Percentiles rank a stretch among this genome's conserved stretches.
Conservation (phyloP, 2,113 vertebrate species). For the Anthoscopus minutus region DNA sequence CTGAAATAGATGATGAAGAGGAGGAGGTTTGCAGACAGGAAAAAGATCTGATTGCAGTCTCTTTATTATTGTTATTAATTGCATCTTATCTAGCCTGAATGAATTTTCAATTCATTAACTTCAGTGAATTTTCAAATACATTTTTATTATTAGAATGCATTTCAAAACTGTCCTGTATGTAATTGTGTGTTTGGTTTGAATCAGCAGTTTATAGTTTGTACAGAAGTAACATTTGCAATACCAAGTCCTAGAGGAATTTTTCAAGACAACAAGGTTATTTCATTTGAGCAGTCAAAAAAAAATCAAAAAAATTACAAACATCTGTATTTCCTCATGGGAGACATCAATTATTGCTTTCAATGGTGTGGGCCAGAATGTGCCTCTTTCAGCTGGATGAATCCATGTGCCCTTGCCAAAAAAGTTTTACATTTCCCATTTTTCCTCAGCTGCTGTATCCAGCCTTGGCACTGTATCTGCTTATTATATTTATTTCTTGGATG, state of each 20-base stretch:
- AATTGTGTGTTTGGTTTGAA: constrained; percentile 5
- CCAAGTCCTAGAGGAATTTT: constrained; percentile 27
- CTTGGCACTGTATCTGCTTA: constrained; percentile 31
- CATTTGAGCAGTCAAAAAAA: not conserved
- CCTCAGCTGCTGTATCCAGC: constrained; percentile 53
- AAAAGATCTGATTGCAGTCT: not conserved
- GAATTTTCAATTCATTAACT: not conserved
- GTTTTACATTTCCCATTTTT: constrained; percentile 64
- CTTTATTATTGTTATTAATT: not conserved
- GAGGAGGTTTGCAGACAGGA: not conserved
- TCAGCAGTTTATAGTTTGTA: constrained; percentile 47
- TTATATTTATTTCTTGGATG: constrained; percentile 47
- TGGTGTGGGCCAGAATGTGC: constrained; percentile 43
- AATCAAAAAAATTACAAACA: constrained; percentile 54
- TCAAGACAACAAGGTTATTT: constrained; percentile 48
- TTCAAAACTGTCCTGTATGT: not conserved
- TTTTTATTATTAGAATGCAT: constrained; percentile 14
- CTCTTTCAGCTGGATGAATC: constrained; percentile 56
- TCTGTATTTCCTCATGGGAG: constrained; percentile 54
- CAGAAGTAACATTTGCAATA: constrained; percentile 51
- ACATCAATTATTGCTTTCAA: constrained; percentile 37
- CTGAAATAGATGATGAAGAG: not conserved
- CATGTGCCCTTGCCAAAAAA: constrained; percentile 44
- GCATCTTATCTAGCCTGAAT: not conserved
- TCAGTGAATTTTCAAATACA: not conserved